Evolutionary conservation across 2,113 vertebrate genomes (phyloP), one percentile per base, ranked within the genome.

Genomic region (Crotalus helleri): DNA sequence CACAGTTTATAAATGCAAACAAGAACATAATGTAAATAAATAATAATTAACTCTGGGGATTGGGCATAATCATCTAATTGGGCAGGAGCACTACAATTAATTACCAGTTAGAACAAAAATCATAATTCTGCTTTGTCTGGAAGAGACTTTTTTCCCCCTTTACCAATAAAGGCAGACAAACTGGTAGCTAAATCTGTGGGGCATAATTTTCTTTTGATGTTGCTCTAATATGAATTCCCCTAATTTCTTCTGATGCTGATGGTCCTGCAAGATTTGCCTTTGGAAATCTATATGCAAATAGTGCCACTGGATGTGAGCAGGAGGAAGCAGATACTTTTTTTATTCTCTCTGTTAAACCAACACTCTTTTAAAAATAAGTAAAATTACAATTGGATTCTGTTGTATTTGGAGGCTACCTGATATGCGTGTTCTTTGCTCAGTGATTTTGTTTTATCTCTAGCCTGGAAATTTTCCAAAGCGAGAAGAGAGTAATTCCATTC

Each of bases 401-500:
- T 44, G 19, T 89, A 44, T 90, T 26, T 3, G 91, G 88, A 93
- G 44, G 29, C 49, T 10, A 92, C 12, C 19, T 57, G 5, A 0
- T 91, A 5, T 0, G 3, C 26, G 39, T 86, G 5, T 93, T 90
- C 94, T 90, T 90, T 95, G 49, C 91, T 95, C 94, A 29, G 29
- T 92, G 85, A 61, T 26, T 0, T 3, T 85, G 19, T 88, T 95
- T 94, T 92, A 92, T 95, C 23, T 26, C 24, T 95, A 91, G 85
- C 0, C 0, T 81, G 93, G 90, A 91, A 90, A 33, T 94, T 93
- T 89, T 61, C 87, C 91, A 93, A 92, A 95, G 91, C 4, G 10
- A 89, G 85, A 64, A 44, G 26, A 95, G 91, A 96, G 93, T 93
- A 92, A 93, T 94, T 94, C 90, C 46, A 88, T 74, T 94, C 93